Base-by-base conservation (phyloP, 2,113 vertebrate genomes). In the Chamaea fasciata region DNA sequence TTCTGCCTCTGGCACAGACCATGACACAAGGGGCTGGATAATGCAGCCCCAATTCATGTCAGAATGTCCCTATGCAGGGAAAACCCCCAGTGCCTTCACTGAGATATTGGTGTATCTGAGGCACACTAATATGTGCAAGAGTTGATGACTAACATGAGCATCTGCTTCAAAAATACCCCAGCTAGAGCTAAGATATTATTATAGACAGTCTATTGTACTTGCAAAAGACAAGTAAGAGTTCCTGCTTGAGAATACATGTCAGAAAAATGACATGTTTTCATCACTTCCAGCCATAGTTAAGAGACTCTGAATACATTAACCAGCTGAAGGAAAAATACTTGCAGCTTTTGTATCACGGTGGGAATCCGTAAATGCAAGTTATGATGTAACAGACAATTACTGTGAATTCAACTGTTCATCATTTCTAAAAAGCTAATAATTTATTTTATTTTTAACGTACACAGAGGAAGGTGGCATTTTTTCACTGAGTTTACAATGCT, bases 211-310 rank as follows among this genome's bases (percentile, higher is more conserved):
- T 97, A 97, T 97, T 96, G 95, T 97, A 94, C 93, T 97, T 96
- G 88, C 84, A 97, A 95, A 96, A 97, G 96, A 97, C 96, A 96
- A 96, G 97, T 89, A 95, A 97, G 96, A 89, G 69, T 37, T 97
- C 81, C 92, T 96, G 88, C 46, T 97, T 97, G 95, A 93, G 95
- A 97, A 97, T 90, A 97, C 96, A 97, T 97, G 97, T 97, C 97
- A 97, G 88, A 94, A 97, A 96, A 95, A 97, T 97, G 96, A 97
- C 96, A 95, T 96, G 94, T 97, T 97, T 97, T 96, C 96, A 97
- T 97, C 96, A 95, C 82, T 97, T 89, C 59, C 91, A 93, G 93
- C 91, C 81, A 59, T 93, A 96, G 96, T 96, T 96, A 97, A 94
- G 96, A 96, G 90, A 93, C 55, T 96, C 82, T 62, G 97, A 95